A percentile compares a stretch with the other conserved stretches of the same genome.
Evolutionary conservation across 2,797 vertebrate genomes (phyloP).

Genomic region (Mionectes olivaceus): DNA sequence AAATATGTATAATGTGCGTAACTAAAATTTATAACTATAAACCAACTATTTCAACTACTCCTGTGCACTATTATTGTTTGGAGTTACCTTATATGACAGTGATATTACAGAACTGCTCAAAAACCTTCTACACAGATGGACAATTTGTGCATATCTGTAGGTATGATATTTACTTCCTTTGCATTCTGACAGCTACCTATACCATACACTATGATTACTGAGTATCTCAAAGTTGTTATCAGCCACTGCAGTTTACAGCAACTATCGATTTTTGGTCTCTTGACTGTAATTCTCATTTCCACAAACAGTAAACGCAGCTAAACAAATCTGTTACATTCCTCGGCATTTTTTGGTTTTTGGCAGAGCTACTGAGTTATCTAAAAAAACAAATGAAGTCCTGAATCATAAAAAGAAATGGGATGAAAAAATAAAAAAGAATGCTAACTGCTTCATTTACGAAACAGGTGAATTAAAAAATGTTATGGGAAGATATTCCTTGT

Average conservation of each 20-base stretch:
- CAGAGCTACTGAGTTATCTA: not conserved
- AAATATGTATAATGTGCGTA: not conserved
- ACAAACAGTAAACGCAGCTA: slow-evolving; percentile 16
- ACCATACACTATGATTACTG: slow-evolving; percentile 31
- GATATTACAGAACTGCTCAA: slow-evolving; percentile 12
- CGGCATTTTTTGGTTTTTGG: not conserved
- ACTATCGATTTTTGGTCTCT: not conserved
- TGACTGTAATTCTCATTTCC: slow-evolving; percentile 46
- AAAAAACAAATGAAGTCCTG: not conserved
- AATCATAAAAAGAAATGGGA: slow-evolving; percentile 19
- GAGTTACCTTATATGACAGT: slow-evolving; percentile 11
- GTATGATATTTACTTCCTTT: slow-evolving; percentile 36
- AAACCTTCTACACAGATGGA: not conserved
- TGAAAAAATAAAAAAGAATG: slow-evolving; percentile 18
- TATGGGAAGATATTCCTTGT: not conserved
- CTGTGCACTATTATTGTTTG: not conserved
- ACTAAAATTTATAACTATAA: slow-evolving; percentile 10
- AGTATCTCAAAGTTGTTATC: slow-evolving; percentile 40
- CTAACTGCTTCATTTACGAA: not conserved
- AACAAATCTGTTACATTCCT: slow-evolving; percentile 30
- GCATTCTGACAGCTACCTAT: slow-evolving; percentile 38
- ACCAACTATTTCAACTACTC: not conserved
- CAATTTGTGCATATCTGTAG: slow-evolving; percentile 49
- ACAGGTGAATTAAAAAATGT: not conserved
- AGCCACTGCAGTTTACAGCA: not conserved